Evolutionary conservation across 2,797 vertebrate genomes (phyloP).

Genomic region (Neomorphus geoffroyi): DNA sequence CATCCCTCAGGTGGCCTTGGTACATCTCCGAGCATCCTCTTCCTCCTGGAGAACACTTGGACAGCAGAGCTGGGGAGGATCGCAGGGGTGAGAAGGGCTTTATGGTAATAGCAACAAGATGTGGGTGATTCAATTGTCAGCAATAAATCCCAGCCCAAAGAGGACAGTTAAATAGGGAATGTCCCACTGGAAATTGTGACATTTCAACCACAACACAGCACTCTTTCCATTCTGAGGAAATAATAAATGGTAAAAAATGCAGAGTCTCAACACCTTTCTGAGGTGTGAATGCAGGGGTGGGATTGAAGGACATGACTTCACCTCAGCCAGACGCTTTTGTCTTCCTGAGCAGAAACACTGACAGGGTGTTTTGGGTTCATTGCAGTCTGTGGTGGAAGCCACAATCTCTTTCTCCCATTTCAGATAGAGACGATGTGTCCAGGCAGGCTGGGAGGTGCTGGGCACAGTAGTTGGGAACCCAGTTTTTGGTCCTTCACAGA

Average conservation of each 20-base stretch:
- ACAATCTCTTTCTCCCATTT: neutral
- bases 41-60: neutral
- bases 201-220: neutral
- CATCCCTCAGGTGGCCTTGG: neutral
- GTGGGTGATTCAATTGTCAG: neutral
- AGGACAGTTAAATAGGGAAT: neutral
- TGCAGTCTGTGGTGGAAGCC: accelerated
- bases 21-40: neutral
- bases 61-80: neutral
- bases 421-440: accelerated
- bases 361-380: neutral
- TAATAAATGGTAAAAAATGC: neutral
- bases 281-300: conserved; percentile 14
- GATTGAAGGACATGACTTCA: neutral
- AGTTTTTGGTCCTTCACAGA: neutral
- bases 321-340: neutral
- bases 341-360: neutral
- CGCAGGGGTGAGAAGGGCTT: neutral
- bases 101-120: neutral
- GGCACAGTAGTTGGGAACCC: neutral
- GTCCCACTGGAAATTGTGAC: conserved; percentile 19
- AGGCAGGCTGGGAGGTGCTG: neutral
- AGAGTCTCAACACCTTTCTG: neutral
- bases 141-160: neutral
- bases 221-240: neutral